Percentiles rank a stretch among this genome's conserved stretches.
Evolutionary conservation across 1,140 invertebrate species (phyloP).

Genomic region (Eulimnadia texana): DNA sequence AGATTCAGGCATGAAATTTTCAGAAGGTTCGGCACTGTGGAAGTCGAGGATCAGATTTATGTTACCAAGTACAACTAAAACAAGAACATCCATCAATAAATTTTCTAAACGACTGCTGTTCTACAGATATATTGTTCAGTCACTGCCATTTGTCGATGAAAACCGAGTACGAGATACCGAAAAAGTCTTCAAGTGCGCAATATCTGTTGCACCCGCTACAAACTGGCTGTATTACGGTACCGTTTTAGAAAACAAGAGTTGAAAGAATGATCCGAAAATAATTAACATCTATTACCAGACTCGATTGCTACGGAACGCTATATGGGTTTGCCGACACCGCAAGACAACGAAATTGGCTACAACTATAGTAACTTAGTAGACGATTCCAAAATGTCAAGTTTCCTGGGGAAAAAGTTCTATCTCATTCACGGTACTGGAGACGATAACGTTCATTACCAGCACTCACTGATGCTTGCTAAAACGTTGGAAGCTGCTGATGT

Average conservation of each 20-base stretch:
- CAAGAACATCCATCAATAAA: too few species aligned
- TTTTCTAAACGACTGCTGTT: background rate
- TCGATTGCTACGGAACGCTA: slow-evolving; percentile 58
- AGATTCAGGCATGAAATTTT: slow-evolving; percentile 66
- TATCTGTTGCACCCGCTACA: slow-evolving; percentile 82
- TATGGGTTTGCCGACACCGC: slow-evolving; percentile 62
- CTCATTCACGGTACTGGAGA: slow-evolving; percentile 78
- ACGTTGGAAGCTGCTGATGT: slow-evolving; percentile 63
- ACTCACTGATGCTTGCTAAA: slow-evolving; percentile 71
- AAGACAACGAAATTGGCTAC: slow-evolving; percentile 64
- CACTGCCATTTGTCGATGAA: slow-evolving; percentile 49
- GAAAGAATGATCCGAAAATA: background rate
- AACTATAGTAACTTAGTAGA: slow-evolving; percentile 48
- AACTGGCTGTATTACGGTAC: slow-evolving; percentile 84
- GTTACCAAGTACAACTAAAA: slow-evolving; percentile 52
- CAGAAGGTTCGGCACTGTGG: slow-evolving; percentile 65
- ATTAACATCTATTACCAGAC: background rate
- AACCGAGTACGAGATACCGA: slow-evolving; percentile 48
- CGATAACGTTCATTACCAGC: slow-evolving; percentile 91
- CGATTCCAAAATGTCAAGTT: slow-evolving; percentile 47
- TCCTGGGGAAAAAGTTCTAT: slow-evolving; percentile 56
- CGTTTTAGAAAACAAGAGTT: background rate
- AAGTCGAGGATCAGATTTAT: slow-evolving; percentile 73
- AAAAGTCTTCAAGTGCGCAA: slow-evolving; percentile 67
- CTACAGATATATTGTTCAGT: slow-evolving; percentile 40